Conservation (phyloP, 2,888 invertebrate species). For the Melanchra persicariae region DNA sequence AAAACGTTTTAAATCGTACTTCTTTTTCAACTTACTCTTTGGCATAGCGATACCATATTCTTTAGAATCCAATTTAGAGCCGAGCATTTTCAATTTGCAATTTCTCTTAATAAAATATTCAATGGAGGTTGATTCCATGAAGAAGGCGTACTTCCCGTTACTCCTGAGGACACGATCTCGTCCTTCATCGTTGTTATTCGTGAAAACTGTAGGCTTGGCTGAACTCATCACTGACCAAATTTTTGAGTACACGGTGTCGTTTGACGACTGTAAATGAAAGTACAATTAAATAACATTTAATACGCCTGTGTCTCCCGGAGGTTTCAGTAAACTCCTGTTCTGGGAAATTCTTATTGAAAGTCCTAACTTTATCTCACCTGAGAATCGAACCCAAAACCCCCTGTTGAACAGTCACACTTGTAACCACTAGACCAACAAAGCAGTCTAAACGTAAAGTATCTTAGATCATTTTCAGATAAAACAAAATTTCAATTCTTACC, state of each 20-base stretch:
- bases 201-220: conserved; percentile 95
- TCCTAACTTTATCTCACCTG: not conserved
- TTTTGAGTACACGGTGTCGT: conserved; percentile 95
- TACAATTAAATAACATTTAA: not conserved
- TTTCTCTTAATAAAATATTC: conserved; percentile 96
- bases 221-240: conserved; percentile 98
- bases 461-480: not conserved
- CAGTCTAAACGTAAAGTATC: not conserved
- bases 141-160: conserved; percentile 96
- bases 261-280: conserved; percentile 91
- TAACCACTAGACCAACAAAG: not conserved
- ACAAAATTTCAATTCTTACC: conserved; percentile 83
- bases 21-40: conserved; percentile 91
- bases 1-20: not conserved
- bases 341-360: not conserved
- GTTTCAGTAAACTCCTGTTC: not conserved
- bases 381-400: not conserved
- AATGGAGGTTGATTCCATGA: conserved; percentile 98
- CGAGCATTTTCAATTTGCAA: conserved; percentile 95
- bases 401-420: too few relatives aligned
- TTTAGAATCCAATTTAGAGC: conserved; percentile 95
- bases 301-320: not conserved
- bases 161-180: conserved; percentile 94
- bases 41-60: conserved; percentile 96
- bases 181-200: conserved; percentile 95